A percentile compares a stretch with the other conserved stretches of the same genome.
phyloP scores from a whole-genome alignment of 2,888 invertebrate species.

The Furcula furcula region DNA sequence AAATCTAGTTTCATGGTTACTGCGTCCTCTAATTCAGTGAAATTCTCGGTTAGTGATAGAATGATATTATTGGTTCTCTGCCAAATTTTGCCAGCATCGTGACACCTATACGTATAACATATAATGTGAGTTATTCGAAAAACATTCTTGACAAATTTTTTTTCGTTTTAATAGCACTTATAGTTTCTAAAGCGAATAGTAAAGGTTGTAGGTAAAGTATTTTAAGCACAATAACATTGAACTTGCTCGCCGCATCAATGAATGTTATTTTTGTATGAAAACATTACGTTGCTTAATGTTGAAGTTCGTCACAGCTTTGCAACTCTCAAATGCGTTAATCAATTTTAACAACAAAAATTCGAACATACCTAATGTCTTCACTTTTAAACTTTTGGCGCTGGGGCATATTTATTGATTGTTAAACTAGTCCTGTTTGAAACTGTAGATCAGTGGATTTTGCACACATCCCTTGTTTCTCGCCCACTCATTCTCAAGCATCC shows the following conservation, averaged over 20 bases:
- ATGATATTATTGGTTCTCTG: conserved; percentile 44
- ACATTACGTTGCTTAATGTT: conserved; percentile 11
- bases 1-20: conserved; percentile 35
- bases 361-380: too few species aligned
- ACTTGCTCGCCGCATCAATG: conserved; percentile 46
- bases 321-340: background rate
- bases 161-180: conserved; percentile 36
- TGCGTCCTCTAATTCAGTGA: conserved; percentile 36
- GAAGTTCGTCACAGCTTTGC: conserved; percentile 4
- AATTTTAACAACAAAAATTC: background rate
- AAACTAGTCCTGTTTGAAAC: background rate
- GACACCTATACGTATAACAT: conserved; percentile 14
- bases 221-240: conserved; percentile 55
- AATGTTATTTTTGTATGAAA: conserved; percentile 37
- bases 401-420: too few species aligned
- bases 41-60: conserved; percentile 48
- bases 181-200: conserved; percentile 19
- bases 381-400: too few species aligned
- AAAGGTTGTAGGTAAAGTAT: conserved; percentile 42
- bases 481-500: conserved; percentile 5
- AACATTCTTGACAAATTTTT: conserved; percentile 26
- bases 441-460: conserved; percentile 8
- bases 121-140: too few species aligned
- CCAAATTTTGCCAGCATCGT: conserved; percentile 42
- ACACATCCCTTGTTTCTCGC: conserved; percentile 7